These are phyloP conservation scores for Parapsyche elsis DNA, from an alignment of 1,140 invertebrate species.

Conservation along the genomic window DNA sequence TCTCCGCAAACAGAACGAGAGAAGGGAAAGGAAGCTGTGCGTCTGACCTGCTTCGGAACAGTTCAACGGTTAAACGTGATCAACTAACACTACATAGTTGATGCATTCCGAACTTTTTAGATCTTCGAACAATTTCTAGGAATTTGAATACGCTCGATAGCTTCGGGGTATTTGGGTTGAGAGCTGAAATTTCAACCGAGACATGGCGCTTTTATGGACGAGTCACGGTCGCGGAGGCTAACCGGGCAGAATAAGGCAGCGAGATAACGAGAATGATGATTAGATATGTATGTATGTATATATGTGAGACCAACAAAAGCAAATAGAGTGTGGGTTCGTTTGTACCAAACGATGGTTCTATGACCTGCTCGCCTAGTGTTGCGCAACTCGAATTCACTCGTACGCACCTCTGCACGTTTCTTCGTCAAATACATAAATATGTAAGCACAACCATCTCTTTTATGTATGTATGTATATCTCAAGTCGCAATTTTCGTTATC, in stretches of 20 bases:
- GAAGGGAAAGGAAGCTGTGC: slow-evolving; percentile 15
- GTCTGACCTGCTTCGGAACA: slow-evolving; percentile 5
- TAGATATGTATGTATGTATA: too few relatives aligned
- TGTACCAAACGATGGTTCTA: background rate
- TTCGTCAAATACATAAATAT: too few relatives aligned
- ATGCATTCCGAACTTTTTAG: too few relatives aligned
- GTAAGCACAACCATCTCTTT: too few relatives aligned
- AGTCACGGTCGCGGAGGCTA: too few relatives aligned
- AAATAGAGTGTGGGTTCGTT: slow-evolving; percentile 1
- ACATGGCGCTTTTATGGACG: too few relatives aligned
- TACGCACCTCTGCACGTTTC: background rate
- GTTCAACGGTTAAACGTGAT: slow-evolving; percentile 2
- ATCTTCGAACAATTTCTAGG: background rate
- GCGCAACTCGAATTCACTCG: background rate
- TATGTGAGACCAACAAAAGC: background rate
- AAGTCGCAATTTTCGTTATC: too few relatives aligned
- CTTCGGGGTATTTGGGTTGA: background rate
- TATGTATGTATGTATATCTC: too few relatives aligned
- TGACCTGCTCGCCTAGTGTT: background rate
- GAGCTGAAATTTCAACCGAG: background rate
- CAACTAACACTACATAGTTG: background rate
- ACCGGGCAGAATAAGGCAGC: too few relatives aligned
- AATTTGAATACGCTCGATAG: background rate
- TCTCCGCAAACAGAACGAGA: background rate
- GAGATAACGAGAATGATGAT: too few relatives aligned